These are phyloP conservation scores for Myxocyprinus asiaticus DNA, from an alignment of 2,113 vertebrate genomes.

Conservation along the genomic window DNA sequence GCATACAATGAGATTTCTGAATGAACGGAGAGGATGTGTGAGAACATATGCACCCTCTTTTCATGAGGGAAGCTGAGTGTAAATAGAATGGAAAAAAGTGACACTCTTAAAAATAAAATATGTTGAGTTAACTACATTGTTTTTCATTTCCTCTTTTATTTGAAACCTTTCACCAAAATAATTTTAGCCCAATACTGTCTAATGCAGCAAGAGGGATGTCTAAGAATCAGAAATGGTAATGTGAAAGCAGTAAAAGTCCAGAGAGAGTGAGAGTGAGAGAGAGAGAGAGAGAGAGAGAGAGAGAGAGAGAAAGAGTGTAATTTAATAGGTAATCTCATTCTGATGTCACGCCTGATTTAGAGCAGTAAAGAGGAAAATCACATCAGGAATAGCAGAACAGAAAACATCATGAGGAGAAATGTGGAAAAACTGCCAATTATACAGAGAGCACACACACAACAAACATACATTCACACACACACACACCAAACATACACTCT, in stretches of 20 bases:
- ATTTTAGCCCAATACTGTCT: slow-evolving; percentile 11
- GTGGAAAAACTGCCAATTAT: slow-evolving; percentile 1
- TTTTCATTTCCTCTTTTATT: slow-evolving; percentile 63
- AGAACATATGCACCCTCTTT: slow-evolving; percentile 22
- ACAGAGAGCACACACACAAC: not conserved
- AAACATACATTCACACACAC: not conserved
- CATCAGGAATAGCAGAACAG: slow-evolving; percentile 32
- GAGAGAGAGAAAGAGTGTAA: slow-evolving; percentile 13
- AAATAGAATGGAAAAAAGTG: not conserved
- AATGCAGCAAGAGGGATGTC: slow-evolving; percentile 33
- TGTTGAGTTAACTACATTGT: not conserved
- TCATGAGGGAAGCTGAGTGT: slow-evolving; percentile 32
- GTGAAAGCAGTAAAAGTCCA: not conserved
- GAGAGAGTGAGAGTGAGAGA: not conserved
- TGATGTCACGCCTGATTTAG: slow-evolving; percentile 28
- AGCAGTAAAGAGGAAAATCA: slow-evolving; percentile 40
- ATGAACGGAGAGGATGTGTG: slow-evolving; percentile 15
- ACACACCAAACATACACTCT: slow-evolving; percentile 8
- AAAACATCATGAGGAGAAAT: slow-evolving; percentile 39
- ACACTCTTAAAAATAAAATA: slow-evolving; percentile 11
- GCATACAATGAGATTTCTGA: slow-evolving; percentile 49
- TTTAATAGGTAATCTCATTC: slow-evolving; percentile 37
- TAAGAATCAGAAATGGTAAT: slow-evolving; percentile 21
- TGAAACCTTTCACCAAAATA: slow-evolving; percentile 63
- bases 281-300: no score